Base-by-base conservation (phyloP, 1,140 invertebrate genomes). In the Lasioglossum baleicum region DNA sequence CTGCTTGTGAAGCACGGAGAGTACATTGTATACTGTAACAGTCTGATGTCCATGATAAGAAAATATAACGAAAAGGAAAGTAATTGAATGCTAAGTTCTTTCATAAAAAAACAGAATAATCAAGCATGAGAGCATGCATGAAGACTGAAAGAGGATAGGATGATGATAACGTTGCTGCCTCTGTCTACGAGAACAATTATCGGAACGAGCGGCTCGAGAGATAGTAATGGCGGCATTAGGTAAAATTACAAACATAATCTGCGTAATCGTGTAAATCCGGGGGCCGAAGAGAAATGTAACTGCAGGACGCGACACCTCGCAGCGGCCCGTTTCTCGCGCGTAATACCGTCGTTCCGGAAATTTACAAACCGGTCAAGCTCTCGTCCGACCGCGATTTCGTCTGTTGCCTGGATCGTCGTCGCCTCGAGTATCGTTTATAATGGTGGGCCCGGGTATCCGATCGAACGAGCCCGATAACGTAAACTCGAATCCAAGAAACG, bases 301-400 rank as follows among this genome's bases (percentile, higher is more conserved):
- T 58, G 56, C 56, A 7, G 7, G 3, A n/a, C 20, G 53, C 51
- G 17, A 53, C 51, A 53, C 15, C 51, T 20, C 51, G 51, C 51
- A 5, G 17, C 17, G n/a, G 20, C 35, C 31, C 56, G 26, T 77
- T 61, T 70, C 35, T 40, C 31, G 51, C 42, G 17, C 75, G 53
- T 70, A 77, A 77, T 67, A 70, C 56, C 74, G 20, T 35, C 70
- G 63, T 60, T 73, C 51, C 22, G 15, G 56, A 70, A 53, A 83
- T 79, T 84, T 83, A 74, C 35, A 84, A 79, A 84, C 70, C 67
- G 75, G 75, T 79, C 70, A 79, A 68, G 3, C 8, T 35, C 40
- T 70, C 51, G 51, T 17, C 4, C 51, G 2, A 4, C 4, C 3
- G 51, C 51, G 51, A 20, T 7, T 53, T 15, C 17, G 51, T 53